phyloP scores from a whole-genome alignment of 2,888 invertebrate genomes.

The Diplolepis rosae region DNA sequence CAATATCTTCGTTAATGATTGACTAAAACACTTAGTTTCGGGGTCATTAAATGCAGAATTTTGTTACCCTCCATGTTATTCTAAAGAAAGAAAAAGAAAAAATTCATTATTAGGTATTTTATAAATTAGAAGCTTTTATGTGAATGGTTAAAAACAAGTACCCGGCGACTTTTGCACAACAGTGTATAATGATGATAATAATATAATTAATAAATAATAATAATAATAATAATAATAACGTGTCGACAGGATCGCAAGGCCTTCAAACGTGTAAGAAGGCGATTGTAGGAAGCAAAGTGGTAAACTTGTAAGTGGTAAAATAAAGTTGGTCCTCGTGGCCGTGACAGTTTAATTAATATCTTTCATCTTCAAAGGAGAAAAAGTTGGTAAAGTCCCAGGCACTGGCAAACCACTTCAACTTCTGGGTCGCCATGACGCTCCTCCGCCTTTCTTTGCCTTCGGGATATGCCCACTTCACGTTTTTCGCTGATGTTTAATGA shows the following conservation, averaged over 20 bases:
- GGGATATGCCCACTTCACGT: slow-evolving; percentile 41
- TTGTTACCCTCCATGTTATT: too few relatives aligned
- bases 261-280: slow-evolving; percentile 43
- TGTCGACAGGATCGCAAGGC: slow-evolving; percentile 45
- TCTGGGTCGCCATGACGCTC: slow-evolving; percentile 49
- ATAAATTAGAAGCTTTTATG: too few relatives aligned
- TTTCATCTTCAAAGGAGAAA: slow-evolving; percentile 70
- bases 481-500: slow-evolving; percentile 48
- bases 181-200: too few relatives aligned
- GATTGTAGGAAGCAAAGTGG: slow-evolving; percentile 55
- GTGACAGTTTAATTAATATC: slow-evolving; percentile 73
- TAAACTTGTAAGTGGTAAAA: slow-evolving; percentile 72
- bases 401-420: slow-evolving; percentile 59
- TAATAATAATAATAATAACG: slow-evolving; percentile 45
- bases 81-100: too few relatives aligned
- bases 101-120: too few relatives aligned
- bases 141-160: too few relatives aligned
- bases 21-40: too few relatives aligned
- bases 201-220: too few relatives aligned
- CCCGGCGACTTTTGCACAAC: too few relatives aligned
- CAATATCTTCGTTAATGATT: too few relatives aligned
- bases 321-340: slow-evolving; percentile 70
- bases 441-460: slow-evolving; percentile 46
- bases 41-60: too few relatives aligned
- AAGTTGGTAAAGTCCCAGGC: slow-evolving; percentile 68